Evolutionary conservation across 2,797 vertebrate species (phyloP).

Genomic region (Acanthurus lineatus): DNA sequence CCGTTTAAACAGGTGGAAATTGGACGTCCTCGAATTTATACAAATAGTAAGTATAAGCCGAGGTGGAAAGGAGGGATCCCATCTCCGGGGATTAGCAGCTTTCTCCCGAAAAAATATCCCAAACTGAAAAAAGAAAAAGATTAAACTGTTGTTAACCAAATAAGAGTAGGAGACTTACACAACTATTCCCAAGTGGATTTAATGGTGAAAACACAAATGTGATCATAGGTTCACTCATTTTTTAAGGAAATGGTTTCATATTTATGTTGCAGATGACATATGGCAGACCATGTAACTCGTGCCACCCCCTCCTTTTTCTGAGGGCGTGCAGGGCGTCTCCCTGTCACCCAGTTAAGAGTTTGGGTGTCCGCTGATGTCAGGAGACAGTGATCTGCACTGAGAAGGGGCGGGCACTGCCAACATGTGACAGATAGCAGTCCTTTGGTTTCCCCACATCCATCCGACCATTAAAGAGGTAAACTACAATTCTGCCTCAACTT

Average conservation of each 20-base stretch:
- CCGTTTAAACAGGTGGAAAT: slow-evolving; percentile 93
- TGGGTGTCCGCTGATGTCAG: slow-evolving; percentile 92
- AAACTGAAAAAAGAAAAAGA: slow-evolving; percentile 36
- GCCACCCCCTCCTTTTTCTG: neutral
- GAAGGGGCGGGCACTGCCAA: slow-evolving; percentile 89
- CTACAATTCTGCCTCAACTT: slow-evolving; percentile 68
- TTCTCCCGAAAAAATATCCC: slow-evolving; percentile 57
- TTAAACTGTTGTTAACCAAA: slow-evolving; percentile 38
- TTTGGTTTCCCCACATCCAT: slow-evolving; percentile 77
- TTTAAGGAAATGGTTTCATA: slow-evolving; percentile 12
- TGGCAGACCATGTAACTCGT: neutral
- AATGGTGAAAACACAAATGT: slow-evolving; percentile 13
- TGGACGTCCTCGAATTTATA: slow-evolving; percentile 89
- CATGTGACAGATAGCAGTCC: slow-evolving; percentile 89
- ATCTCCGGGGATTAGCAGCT: slow-evolving; percentile 78
- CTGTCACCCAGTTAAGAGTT: slow-evolving; percentile 88
- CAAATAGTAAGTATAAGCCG: slow-evolving; percentile 83
- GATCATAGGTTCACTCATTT: neutral
- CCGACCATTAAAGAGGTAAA: slow-evolving; percentile 86
- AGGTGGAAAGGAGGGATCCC: slow-evolving; percentile 75
- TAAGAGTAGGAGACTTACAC: slow-evolving; percentile 6
- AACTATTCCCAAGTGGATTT: neutral
- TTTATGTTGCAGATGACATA: slow-evolving; percentile 12
- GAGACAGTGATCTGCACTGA: slow-evolving; percentile 90
- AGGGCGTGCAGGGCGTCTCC: slow-evolving; percentile 80